Percentiles rank a stretch among this genome's conserved stretches.
These are phyloP conservation scores for Penelope pileata DNA, from an alignment of 2,113 vertebrate genomes.

Conservation along the genomic window DNA sequence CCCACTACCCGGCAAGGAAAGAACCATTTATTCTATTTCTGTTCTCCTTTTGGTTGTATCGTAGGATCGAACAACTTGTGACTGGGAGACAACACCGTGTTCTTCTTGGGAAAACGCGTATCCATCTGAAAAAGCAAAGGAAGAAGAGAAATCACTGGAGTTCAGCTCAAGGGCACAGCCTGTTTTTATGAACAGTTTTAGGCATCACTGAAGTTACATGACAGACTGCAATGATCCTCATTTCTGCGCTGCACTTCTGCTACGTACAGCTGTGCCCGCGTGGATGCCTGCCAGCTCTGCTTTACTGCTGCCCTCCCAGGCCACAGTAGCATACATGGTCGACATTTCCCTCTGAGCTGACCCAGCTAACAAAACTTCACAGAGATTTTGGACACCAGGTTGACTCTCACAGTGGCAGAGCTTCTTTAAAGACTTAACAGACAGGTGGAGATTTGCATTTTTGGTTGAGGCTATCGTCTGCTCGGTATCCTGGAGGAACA, in stretches of 20 bases:
- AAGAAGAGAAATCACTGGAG: not conserved
- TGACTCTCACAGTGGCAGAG: not conserved
- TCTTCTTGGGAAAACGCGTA: slow-evolving; percentile 99
- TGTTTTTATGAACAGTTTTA: not conserved
- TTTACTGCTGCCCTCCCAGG: not conserved
- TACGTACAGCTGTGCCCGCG: accelerated
- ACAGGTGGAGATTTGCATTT: not conserved
- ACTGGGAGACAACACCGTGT: slow-evolving; percentile 95
- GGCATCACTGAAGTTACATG: not conserved
- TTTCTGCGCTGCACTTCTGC: not conserved
- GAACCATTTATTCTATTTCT: slow-evolving; percentile 81
- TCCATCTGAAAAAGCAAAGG: slow-evolving; percentile 83
- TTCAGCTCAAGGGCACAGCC: not conserved
- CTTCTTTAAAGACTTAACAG: not conserved
- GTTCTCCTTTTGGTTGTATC: slow-evolving; percentile 92
- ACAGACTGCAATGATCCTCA: not conserved
- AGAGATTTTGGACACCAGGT: not conserved
- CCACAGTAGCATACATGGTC: not conserved
- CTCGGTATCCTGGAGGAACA: not conserved
- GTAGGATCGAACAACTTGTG: slow-evolving; percentile 93
- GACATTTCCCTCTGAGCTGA: not conserved
- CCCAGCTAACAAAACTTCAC: not conserved
- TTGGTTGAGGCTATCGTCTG: not conserved
- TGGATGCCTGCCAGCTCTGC: not conserved
- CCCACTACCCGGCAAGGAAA: not conserved